Conservation (phyloP, 2,113 vertebrate genomes). For the Cromileptes altivelis region DNA sequence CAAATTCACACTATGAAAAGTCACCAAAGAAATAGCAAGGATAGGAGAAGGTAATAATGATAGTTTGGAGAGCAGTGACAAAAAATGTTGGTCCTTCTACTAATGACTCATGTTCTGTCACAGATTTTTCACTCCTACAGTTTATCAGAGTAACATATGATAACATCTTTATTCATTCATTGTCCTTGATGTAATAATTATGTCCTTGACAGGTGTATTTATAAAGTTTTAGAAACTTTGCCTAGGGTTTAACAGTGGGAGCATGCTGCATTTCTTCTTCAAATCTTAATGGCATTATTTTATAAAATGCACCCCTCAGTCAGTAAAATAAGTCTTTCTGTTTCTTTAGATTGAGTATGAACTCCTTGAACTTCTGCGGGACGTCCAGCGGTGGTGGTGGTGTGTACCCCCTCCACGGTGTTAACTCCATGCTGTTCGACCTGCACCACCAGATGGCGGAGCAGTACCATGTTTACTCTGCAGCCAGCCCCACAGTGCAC, state of each 20-base stretch:
- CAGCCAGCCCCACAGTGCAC: slow-evolving; percentile 65
- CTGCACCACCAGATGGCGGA: slow-evolving; percentile 84
- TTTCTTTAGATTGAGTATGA: slow-evolving; percentile 63
- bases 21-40: background rate
- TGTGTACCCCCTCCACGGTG: slow-evolving; percentile 61
- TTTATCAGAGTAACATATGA: background rate
- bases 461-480: slow-evolving; percentile 72
- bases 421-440: slow-evolving; percentile 77
- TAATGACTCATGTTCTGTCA: background rate
- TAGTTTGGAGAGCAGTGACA: background rate
- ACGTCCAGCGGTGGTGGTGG: slow-evolving; percentile 27
- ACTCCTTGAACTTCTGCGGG: slow-evolving; percentile 80
- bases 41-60: background rate
- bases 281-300: background rate
- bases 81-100: background rate
- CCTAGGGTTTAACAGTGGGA: background rate
- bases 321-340: background rate
- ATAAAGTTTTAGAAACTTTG: background rate
- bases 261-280: no score
- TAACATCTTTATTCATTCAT: background rate
- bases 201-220: background rate
- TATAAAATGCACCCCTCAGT: background rate
- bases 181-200: background rate
- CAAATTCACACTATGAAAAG: background rate
- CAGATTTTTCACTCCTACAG: background rate